Conservation (phyloP, 92 coral and sea anemone species). For the Zoanthus sansibaricus region DNA sequence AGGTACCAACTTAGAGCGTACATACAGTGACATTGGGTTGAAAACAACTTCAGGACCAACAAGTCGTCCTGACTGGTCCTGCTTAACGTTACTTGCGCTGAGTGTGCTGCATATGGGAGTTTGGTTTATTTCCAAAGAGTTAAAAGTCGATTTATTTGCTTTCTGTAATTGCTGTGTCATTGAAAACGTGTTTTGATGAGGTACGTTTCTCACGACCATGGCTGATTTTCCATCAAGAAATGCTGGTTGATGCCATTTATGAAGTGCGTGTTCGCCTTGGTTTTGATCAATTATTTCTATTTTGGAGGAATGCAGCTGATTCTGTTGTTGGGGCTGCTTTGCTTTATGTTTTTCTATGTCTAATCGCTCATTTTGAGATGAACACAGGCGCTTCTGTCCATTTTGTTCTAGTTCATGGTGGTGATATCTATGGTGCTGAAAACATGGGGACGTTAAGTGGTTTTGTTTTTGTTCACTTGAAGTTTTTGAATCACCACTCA, state of each 20-base stretch:
- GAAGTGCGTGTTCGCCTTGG: neutral
- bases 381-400: neutral
- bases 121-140: slow-evolving; percentile 10
- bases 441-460: neutral
- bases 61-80: neutral
- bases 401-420: neutral
- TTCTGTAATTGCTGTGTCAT: neutral
- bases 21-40: slow-evolving; percentile 84
- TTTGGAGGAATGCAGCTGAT: neutral
- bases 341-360: slow-evolving; percentile 1
- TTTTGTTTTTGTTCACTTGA: neutral
- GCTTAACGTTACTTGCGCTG: slow-evolving; percentile 3
- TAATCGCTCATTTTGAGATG: slow-evolving; percentile 5
- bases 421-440: neutral
- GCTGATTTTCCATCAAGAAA: slow-evolving; percentile 6
- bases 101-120: neutral
- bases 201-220: neutral
- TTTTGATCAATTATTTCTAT: neutral
- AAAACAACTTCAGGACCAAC: slow-evolving; percentile 66
- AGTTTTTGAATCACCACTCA: neutral
- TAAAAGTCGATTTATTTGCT: neutral
- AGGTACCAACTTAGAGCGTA: slow-evolving; percentile 86
- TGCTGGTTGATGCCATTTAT: neutral
- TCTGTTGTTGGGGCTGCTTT: neutral
- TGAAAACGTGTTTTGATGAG: neutral